phyloP scores from a whole-genome alignment of 2,888 invertebrate genomes.

The Meiosimyza decipiens region DNA sequence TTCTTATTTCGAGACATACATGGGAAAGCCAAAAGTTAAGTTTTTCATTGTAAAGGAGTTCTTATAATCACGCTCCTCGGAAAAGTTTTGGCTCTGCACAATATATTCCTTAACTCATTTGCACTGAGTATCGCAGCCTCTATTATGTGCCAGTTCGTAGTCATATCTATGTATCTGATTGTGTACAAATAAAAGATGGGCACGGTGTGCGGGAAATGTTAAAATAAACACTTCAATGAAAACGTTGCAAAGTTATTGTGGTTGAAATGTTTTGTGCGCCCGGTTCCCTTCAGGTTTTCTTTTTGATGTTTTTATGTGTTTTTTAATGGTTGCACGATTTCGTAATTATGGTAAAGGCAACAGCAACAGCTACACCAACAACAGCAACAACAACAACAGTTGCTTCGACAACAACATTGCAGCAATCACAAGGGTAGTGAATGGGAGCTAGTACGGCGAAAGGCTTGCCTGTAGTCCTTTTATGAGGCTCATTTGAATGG shows the following conservation, averaged over 20 bases:
- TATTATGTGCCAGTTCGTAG: no score
- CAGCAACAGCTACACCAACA: no score
- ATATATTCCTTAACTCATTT: no score
- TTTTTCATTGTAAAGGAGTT: no score
- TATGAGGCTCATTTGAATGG: slow-evolving; percentile 28
- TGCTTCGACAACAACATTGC: no score
- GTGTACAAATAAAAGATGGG: neutral
- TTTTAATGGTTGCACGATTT: slow-evolving; percentile 49
- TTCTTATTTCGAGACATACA: no score
- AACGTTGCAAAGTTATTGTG: slow-evolving; percentile 28
- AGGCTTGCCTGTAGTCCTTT: neutral
- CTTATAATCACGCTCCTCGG: no score
- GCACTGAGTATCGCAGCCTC: no score
- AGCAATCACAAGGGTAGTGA: no score
- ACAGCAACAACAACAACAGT: no score
- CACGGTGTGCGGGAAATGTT: neutral
- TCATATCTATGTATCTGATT: neutral
- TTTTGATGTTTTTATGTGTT: slow-evolving; percentile 43
- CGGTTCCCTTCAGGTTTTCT: slow-evolving; percentile 7
- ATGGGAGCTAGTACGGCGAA: neutral
- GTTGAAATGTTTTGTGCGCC: slow-evolving; percentile 24
- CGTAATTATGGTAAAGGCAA: slow-evolving; percentile 43
- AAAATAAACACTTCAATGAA: slow-evolving; percentile 14
- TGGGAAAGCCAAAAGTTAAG: no score
- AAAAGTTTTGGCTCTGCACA: no score